phyloP scores from a whole-genome alignment of 2,888 invertebrate genomes.

The Synergus itoensis region DNA sequence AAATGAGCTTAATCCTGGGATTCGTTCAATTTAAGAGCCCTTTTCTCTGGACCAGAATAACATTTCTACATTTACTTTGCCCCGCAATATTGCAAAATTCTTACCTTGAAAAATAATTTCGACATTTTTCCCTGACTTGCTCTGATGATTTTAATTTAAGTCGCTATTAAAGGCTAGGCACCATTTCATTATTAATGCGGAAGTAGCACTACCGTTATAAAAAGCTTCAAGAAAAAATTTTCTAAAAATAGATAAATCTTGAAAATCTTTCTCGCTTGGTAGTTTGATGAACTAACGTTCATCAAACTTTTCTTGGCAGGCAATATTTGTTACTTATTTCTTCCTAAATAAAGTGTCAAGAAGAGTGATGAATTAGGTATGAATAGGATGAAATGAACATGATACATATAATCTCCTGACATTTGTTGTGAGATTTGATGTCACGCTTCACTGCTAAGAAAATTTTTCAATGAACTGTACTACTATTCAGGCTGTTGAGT shows the following conservation, averaged over 20 bases:
- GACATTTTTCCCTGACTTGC: neutral
- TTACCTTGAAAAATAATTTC: slow-evolving; percentile 21
- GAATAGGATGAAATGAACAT: no score
- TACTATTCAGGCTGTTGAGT: neutral
- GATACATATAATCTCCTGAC: no score
- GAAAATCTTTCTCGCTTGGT: no score
- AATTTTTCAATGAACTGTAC: neutral
- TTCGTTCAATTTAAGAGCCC: slow-evolving; percentile 21
- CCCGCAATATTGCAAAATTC: slow-evolving; percentile 3
- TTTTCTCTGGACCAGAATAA: slow-evolving; percentile 11
- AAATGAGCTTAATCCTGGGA: slow-evolving; percentile 25
- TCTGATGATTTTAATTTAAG: no score
- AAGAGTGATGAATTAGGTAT: no score
- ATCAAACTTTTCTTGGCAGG: no score
- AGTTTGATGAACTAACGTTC: no score
- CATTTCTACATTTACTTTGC: slow-evolving; percentile 12
- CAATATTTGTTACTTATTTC: no score
- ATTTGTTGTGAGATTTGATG: neutral
- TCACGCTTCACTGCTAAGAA: neutral
- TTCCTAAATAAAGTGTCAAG: no score
- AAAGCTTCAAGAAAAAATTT: neutral
- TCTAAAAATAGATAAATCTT: no score
- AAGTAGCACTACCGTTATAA: neutral
- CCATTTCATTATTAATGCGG: neutral
- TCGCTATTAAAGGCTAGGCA: no score